phyloP scores from a whole-genome alignment of 1,140 invertebrate species.

The Drosophila chauvacae region DNA sequence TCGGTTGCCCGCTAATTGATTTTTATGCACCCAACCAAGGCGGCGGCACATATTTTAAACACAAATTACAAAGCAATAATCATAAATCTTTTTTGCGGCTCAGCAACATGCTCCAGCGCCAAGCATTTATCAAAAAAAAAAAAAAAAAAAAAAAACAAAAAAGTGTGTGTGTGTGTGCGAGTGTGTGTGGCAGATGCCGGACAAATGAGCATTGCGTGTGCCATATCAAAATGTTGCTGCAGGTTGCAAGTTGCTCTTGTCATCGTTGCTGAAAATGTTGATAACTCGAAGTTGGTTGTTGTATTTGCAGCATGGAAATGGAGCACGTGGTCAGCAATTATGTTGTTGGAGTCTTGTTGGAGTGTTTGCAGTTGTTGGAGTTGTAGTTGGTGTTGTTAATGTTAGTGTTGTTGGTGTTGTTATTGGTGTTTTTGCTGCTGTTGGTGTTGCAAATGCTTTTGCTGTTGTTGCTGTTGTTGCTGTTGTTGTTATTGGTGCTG shows the following conservation, averaged over 20 bases:
- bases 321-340: constrained; percentile 67
- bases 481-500: constrained; percentile 29
- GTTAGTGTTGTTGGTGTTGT: constrained; percentile 51
- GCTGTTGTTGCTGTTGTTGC: constrained; percentile 24
- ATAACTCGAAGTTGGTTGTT: constrained; percentile 20
- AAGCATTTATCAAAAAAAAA: constrained; percentile 74
- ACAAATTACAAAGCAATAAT: constrained; percentile 84
- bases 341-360: constrained; percentile 19
- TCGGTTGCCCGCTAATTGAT: constrained; percentile 68
- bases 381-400: constrained; percentile 12
- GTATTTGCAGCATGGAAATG: constrained; percentile 40
- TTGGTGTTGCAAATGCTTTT: constrained; percentile 42
- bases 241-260: constrained; percentile 45
- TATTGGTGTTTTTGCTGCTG: constrained; percentile 26
- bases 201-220: constrained; percentile 80
- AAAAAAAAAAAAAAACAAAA: not conserved
- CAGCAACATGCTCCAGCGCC: constrained; percentile 65
- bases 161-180: constrained; percentile 13
- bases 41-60: constrained; percentile 81
- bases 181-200: constrained; percentile 48
- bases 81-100: constrained; percentile 83
- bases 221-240: constrained; percentile 65
- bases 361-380: constrained; percentile 26
- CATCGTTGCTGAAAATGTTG: constrained; percentile 64
- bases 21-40: constrained; percentile 64